Conservation (phyloP, 2,113 vertebrate genomes). For the Rhabdomys dilectus region DNA sequence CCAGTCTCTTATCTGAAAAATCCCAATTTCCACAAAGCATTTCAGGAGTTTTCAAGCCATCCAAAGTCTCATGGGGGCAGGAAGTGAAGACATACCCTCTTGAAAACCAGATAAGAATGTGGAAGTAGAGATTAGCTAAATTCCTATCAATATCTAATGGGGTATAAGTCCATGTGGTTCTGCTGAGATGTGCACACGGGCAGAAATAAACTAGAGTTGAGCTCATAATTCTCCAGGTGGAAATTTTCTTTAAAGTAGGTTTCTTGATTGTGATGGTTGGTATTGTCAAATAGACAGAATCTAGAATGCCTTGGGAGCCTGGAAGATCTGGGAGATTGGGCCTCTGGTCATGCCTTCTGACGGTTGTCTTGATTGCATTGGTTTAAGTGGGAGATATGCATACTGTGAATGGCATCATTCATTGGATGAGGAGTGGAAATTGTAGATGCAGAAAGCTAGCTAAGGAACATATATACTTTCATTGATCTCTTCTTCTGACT, state of each 20-base stretch:
- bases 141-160: neutral
- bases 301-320: neutral
- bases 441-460: neutral
- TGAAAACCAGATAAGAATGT: neutral
- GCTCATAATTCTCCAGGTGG: neutral
- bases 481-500: neutral
- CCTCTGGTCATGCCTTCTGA: too few species aligned
- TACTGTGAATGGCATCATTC: neutral
- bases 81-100: neutral
- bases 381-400: neutral
- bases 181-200: neutral
- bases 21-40: neutral
- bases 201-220: neutral
- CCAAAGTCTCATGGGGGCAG: neutral
- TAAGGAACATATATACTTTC: neutral
- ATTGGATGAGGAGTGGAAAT: neutral
- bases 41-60: neutral
- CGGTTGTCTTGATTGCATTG: neutral
- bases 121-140: neutral
- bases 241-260: neutral
- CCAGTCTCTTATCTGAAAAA: neutral
- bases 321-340: neutral
- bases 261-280: neutral
- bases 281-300: neutral
- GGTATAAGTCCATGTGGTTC: neutral